Conservation (phyloP, 2,888 invertebrate species). For the Meliscaeva auricollis region DNA sequence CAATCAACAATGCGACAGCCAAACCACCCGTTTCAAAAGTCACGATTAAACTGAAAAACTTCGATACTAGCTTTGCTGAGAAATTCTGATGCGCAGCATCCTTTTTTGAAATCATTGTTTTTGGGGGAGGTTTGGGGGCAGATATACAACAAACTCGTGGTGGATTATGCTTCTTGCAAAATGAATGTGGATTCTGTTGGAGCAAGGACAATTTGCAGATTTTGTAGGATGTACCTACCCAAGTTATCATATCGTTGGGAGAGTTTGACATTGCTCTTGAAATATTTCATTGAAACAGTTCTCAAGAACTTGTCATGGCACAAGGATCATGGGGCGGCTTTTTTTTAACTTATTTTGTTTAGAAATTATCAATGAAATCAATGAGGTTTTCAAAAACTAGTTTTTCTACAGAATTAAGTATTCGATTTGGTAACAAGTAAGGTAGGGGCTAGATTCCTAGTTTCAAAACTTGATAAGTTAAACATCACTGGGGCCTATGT, state of each 20-base stretch:
- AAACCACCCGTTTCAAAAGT: conserved; percentile 59
- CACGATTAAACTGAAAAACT: conserved; percentile 58
- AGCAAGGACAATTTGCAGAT: conserved; percentile 37
- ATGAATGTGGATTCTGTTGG: conserved; percentile 68
- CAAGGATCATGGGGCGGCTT: too few species aligned
- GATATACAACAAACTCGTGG: not conserved
- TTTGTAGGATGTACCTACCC: conserved; percentile 14
- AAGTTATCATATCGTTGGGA: not conserved
- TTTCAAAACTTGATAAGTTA: too few species aligned
- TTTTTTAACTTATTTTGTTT: too few species aligned
- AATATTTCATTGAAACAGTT: not conserved
- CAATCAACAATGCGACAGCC: conserved; percentile 26
- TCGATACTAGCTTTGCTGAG: conserved; percentile 53
- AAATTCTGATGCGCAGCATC: conserved; percentile 65
- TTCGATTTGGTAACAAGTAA: too few species aligned
- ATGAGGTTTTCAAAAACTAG: too few species aligned
- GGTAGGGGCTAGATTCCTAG: too few species aligned
- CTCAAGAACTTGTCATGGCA: not conserved
- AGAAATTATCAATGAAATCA: too few species aligned
- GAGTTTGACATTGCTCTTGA: not conserved
- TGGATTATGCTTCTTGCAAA: not conserved
- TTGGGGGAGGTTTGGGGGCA: not conserved
- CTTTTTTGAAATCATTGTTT: not conserved
- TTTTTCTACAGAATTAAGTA: too few species aligned
- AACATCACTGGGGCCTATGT: too few species aligned